Evolutionary conservation across 1,140 invertebrate genomes (phyloP).

Genomic region (Papilio helenus): DNA sequence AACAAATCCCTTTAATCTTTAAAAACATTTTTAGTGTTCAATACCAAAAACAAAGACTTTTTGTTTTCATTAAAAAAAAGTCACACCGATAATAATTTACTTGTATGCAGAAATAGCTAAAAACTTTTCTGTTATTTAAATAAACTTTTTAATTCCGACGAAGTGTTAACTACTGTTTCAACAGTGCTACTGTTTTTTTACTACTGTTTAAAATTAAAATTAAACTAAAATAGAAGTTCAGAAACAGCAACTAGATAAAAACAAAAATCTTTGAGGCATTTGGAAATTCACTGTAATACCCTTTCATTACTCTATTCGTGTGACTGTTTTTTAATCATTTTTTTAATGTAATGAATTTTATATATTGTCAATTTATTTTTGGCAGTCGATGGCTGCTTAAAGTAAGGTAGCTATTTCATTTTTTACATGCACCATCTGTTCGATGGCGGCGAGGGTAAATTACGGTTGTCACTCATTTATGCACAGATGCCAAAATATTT

Average conservation of each 20-base stretch:
- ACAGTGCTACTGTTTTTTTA: too few species aligned
- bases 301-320: not conserved
- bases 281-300: too few species aligned
- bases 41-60: not conserved
- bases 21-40: not conserved
- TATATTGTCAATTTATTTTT: slow-evolving; percentile 2
- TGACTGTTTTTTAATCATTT: not conserved
- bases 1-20: slow-evolving; percentile 33
- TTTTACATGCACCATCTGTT: slow-evolving; percentile 38
- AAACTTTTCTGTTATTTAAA: too few species aligned
- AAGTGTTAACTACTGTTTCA: too few species aligned
- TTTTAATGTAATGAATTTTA: not conserved
- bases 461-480: slow-evolving; percentile 40
- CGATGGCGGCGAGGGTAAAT: slow-evolving; percentile 27
- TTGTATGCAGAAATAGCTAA: not conserved
- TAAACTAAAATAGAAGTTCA: too few species aligned
- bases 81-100: not conserved
- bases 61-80: not conserved
- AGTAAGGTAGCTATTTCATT: slow-evolving; percentile 27
- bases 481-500: slow-evolving; percentile 36
- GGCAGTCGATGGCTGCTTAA: slow-evolving; percentile 17
- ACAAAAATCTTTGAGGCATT: too few species aligned
- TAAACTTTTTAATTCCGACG: too few species aligned
- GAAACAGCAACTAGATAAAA: too few species aligned
- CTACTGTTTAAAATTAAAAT: too few species aligned